Evolutionary conservation across 2,113 vertebrate species (phyloP), one percentile per base, ranked within the genome.

Genomic region (Neolamprologus kungweensis): DNA sequence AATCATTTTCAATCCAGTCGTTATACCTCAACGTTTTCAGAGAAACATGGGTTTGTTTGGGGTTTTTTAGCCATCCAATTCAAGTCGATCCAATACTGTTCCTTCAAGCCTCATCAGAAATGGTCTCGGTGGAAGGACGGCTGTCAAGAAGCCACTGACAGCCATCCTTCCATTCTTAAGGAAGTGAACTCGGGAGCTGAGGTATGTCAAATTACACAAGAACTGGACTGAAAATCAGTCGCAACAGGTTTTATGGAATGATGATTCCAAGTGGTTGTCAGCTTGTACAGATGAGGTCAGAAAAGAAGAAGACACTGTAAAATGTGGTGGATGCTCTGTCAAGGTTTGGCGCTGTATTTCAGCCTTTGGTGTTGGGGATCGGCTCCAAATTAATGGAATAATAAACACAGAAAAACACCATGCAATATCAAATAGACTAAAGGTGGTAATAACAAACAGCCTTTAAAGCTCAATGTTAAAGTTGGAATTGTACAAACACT

Each of bases 61-160:
- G 5, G 0, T 0, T 3, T 54, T 65, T 68, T 68, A 68, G 4
- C 33, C 19, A 0, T 13, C 7, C 60, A 65, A 0, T 37, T 65
- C 60, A 37, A 65, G 60, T n/a, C 1, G 19, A 65, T 65, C 19
- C 33, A 68, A 40, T 23, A 40, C n/a, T 40, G 35, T 40, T 68
- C 7, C 19, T 40, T 68, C n/a, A 68, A 40, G 63, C 63, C n/a
- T 68, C 63, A 40, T 68, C 35, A 68, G 12, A 68, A 68, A 40
- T 68, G 35, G 3, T 68, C 63, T 68, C 63, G 0, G 63, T 6
- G 7, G n/a, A 68, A 40, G 35, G 63, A 40, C 0, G 12, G 1
- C 60, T 68, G 19, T 68, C 19, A 40, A 68, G 35, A 40, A 68
- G 63, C 35, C 63, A 5, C 10, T 65, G 60, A n/a, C 60, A n/a